These are phyloP conservation scores for Thaumatotibia leucotreta DNA, from an alignment of 1,140 invertebrate species.

Conservation along the genomic window DNA sequence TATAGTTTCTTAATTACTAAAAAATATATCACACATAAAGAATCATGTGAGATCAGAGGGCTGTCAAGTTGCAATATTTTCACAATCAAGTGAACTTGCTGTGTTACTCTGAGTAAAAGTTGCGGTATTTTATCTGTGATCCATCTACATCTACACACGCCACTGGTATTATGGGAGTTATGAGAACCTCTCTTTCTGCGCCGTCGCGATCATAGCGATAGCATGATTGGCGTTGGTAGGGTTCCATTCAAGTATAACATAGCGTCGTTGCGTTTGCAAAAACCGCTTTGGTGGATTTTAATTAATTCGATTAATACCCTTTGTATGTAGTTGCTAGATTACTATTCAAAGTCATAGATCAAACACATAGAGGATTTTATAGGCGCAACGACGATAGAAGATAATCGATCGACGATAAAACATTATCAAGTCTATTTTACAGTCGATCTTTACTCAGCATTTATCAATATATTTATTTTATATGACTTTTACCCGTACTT, in stretches of 20 bases:
- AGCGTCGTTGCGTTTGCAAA: no score
- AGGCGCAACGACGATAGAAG: no score
- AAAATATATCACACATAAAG: background rate
- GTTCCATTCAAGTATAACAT: background rate
- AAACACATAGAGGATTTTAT: no score
- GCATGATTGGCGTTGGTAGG: constrained; percentile 2
- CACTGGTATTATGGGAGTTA: constrained; percentile 12
- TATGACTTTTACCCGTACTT: no score
- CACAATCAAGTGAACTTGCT: background rate
- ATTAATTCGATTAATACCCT: no score
- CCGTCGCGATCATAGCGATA: background rate
- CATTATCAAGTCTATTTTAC: no score
- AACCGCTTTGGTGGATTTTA: no score
- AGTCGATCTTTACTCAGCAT: no score
- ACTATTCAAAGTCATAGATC: no score
- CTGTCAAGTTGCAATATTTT: background rate
- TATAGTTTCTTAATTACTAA: background rate
- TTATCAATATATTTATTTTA: no score
- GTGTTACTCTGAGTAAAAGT: constrained; percentile 1
- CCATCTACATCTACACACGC: constrained; percentile 10
- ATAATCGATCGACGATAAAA: no score
- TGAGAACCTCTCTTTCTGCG: constrained; percentile 3
- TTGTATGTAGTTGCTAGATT: no score
- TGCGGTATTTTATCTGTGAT: constrained; percentile 11
- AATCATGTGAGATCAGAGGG: background rate